Evolutionary conservation across 2,797 vertebrate species (phyloP).

Genomic region (Sebastes hopkinsi): DNA sequence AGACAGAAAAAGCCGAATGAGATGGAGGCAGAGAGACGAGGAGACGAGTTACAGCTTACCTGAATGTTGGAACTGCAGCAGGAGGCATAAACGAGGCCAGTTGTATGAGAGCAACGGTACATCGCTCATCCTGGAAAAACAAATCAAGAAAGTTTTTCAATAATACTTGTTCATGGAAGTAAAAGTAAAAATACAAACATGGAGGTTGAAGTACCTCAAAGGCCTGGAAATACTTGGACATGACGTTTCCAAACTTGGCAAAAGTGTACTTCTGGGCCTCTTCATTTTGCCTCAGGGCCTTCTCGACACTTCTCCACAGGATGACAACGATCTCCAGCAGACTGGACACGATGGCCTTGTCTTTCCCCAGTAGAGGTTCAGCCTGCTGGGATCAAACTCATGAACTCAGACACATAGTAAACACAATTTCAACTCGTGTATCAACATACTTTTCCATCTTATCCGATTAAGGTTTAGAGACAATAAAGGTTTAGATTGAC

Average conservation of each 20-base stretch:
- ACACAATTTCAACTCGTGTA: neutral
- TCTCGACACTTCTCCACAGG: slow-evolving; percentile 91
- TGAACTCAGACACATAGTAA: neutral
- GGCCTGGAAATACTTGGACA: slow-evolving; percentile 89
- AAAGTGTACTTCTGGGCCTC: slow-evolving; percentile 86
- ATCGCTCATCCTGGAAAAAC: slow-evolving; percentile 87
- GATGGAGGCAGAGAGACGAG: neutral
- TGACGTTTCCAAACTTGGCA: slow-evolving; percentile 88
- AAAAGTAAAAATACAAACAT: neutral
- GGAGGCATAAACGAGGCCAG: slow-evolving; percentile 91
- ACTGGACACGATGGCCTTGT: slow-evolving; percentile 83
- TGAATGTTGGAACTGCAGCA: slow-evolving; percentile 87
- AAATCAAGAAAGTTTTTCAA: neutral
- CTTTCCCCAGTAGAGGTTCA: slow-evolving; percentile 70
- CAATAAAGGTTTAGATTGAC: neutral
- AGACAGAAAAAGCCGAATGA: neutral
- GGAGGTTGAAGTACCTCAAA: slow-evolving; percentile 85
- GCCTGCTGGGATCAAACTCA: slow-evolving; percentile 32
- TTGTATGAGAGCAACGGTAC: slow-evolving; percentile 85
- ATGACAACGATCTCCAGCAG: slow-evolving; percentile 92
- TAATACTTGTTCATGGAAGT: neutral
- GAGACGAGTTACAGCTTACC: slow-evolving; percentile 72
- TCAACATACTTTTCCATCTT: neutral
- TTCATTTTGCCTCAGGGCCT: slow-evolving; percentile 85
- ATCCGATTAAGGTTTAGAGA: neutral